Conservation (phyloP, 1,140 invertebrate genomes). For the Drosophila lacertosa region DNA sequence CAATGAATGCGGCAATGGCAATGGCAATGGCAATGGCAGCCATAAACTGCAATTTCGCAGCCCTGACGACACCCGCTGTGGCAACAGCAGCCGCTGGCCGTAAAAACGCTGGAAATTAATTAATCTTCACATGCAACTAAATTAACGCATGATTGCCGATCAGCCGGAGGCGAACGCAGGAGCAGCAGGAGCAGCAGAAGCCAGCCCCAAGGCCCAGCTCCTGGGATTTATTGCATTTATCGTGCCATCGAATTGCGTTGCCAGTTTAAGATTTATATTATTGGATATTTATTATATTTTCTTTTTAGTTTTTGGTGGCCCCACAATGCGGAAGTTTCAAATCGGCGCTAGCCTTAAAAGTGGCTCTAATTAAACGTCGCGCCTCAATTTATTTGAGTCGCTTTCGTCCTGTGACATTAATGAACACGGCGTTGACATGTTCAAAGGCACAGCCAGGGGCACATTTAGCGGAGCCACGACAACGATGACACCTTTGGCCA, state of each 20-base stretch:
- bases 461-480: slow-evolving; percentile 53
- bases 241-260: slow-evolving; percentile 74
- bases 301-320: slow-evolving; percentile 1
- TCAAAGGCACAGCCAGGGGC: slow-evolving; percentile 17
- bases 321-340: slow-evolving; percentile 60
- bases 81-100: slow-evolving; percentile 31
- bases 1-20: slow-evolving; percentile 20
- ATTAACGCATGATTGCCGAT: slow-evolving; percentile 77
- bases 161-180: slow-evolving; percentile 13
- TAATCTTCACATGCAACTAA: slow-evolving; percentile 80
- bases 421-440: slow-evolving; percentile 75
- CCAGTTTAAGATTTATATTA: slow-evolving; percentile 69
- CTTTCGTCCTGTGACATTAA: slow-evolving; percentile 71
- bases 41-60: slow-evolving; percentile 57
- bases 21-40: slow-evolving; percentile 38
- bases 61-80: slow-evolving; percentile 71
- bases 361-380: slow-evolving; percentile 69
- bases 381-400: slow-evolving; percentile 72
- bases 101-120: slow-evolving; percentile 76
- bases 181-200: slow-evolving; percentile 21
- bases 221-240: slow-evolving; percentile 76
- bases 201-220: slow-evolving; percentile 25
- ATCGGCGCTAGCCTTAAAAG: slow-evolving; percentile 9
- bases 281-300: slow-evolving; percentile 38
- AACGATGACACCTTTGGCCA: slow-evolving; percentile 53